These are phyloP conservation scores for Antedon mediterranea DNA, from an alignment of 53 echinoderm and acorn worm genomes.

Conservation along the genomic window DNA sequence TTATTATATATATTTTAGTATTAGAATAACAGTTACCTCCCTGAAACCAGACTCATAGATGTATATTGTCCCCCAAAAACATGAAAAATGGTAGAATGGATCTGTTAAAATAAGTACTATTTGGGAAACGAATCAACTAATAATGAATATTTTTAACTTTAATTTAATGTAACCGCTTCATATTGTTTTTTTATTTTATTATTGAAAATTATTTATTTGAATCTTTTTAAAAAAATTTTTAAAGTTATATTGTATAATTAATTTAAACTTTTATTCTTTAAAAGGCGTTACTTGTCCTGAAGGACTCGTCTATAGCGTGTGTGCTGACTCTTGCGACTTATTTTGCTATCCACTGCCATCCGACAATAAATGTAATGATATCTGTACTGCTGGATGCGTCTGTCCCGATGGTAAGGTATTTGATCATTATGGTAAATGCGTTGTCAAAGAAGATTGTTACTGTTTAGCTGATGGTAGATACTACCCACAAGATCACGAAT, in stretches of 20 bases:
- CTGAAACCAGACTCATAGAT: too few species aligned
- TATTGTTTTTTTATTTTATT: too few species aligned
- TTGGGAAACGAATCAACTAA: too few species aligned
- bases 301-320: constrained; percentile 45
- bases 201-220: too few species aligned
- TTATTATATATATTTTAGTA: too few species aligned
- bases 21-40: too few species aligned
- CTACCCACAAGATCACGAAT: constrained; percentile 11
- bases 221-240: too few species aligned
- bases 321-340: constrained; percentile 47
- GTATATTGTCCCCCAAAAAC: too few species aligned
- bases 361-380: constrained; percentile 30
- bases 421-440: constrained; percentile 15
- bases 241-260: background rate
- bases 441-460: constrained; percentile 7
- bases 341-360: constrained; percentile 30
- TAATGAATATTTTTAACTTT: too few species aligned
- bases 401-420: constrained; percentile 24
- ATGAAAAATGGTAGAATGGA: too few species aligned
- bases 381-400: constrained; percentile 54
- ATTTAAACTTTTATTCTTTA: background rate
- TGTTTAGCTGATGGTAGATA: constrained; percentile 13
- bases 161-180: too few species aligned
- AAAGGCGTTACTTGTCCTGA: constrained; percentile 27
- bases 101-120: too few species aligned